Percentiles rank a stretch among this genome's conserved stretches.
Conservation (phyloP, 1,140 invertebrate species). For the Doryteuthis pealeii region DNA sequence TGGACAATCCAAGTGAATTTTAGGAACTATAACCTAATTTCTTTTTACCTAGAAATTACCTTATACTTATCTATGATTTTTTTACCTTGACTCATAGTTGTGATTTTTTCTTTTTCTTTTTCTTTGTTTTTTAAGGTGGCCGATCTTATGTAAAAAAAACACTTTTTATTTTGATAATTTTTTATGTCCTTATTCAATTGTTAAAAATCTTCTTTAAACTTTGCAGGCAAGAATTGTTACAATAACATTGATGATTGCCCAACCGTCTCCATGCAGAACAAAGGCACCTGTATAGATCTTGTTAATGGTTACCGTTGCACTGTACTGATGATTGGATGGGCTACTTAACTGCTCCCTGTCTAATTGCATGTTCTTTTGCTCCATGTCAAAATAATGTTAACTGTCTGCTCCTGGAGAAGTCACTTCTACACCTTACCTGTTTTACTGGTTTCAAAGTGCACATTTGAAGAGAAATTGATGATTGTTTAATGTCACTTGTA, state of each 20-base stretch:
- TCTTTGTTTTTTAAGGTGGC: too few relatives aligned
- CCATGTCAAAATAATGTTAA: conserved; percentile 58
- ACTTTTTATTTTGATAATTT: too few relatives aligned
- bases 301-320: conserved; percentile 71
- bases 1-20: too few relatives aligned
- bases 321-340: conserved; percentile 43
- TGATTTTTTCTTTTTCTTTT: too few relatives aligned
- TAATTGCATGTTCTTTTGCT: conserved; percentile 53
- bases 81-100: too few relatives aligned
- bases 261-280: conserved; percentile 60
- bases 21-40: too few relatives aligned
- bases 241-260: conserved; percentile 36
- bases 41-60: too few relatives aligned
- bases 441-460: conserved; percentile 33
- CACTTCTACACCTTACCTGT: conserved; percentile 40
- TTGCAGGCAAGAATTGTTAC: conserved; percentile 28
- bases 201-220: neutral
- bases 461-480: conserved; percentile 44
- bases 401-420: conserved; percentile 26
- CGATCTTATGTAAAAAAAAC: too few relatives aligned
- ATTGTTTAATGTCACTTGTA: conserved; percentile 33
- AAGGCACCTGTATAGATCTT: conserved; percentile 65
- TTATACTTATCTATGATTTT: too few relatives aligned
- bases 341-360: conserved; percentile 28
- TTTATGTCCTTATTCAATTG: neutral